Evolutionary conservation across 2,797 vertebrate genomes (phyloP), one percentile per base, ranked within the genome.

Genomic region (Alexandromys oeconomus): DNA sequence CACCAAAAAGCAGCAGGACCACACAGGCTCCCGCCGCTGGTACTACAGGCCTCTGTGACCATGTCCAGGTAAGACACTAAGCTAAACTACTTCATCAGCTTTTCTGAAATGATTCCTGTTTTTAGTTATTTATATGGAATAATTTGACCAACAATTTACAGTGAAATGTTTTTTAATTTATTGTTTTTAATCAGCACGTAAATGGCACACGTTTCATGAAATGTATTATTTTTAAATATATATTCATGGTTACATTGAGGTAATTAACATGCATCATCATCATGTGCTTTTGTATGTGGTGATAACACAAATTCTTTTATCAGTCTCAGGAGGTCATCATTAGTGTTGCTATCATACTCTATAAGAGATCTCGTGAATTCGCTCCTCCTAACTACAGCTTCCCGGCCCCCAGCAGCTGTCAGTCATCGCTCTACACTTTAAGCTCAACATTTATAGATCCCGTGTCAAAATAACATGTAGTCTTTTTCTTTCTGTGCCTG

Each of bases 121-220:
- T 92, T 87, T 79, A 94, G 51, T 71, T n/a, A 92, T 87, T 81
- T 82, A 27, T 34, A 89, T 17, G 46, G 10, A 87, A 82, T 74
- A 46, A 40, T 69, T 25, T 27, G 87, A 73, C 46, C 51, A 54
- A 78, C 25, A 81, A 63, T 73, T 88, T 54, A 19, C 29, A 86
- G 15, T 43, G 54, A 63, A 74, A 27, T 12, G 9, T 29, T 63
- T 54, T n/a, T 67, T 65, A 27, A 78, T 51, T 51, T 73, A 74
- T 48, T 25, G 10, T 59, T 71, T 69, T 71, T 19, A 27, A 80
- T 76, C 43, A 17, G 43, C n/a, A 89, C 57, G 25, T 74, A 82
- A 78, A 82, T 25, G 46, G 13, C 40, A 89, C 34, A 65, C 46
- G 61, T 71, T 67, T 25, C 23, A 3, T 67, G n/a, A 61, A 81